Percentiles rank a stretch among this genome's conserved stretches.
phyloP scores from a whole-genome alignment of 2,888 invertebrate species.

The Brachynemurus nebulosus region DNA sequence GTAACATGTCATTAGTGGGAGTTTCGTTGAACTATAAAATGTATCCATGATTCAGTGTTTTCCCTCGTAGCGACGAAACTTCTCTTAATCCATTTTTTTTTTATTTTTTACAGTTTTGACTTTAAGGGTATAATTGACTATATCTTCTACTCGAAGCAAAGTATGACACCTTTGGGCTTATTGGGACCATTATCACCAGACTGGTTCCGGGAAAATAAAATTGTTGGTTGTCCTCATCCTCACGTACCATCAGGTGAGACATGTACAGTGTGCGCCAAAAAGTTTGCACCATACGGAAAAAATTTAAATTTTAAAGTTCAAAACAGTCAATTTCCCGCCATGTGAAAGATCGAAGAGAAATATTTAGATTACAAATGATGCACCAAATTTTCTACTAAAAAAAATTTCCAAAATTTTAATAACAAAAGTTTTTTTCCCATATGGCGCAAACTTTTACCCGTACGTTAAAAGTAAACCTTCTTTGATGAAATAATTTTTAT shows the following conservation, averaged over 20 bases:
- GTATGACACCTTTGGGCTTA: constrained; percentile 88
- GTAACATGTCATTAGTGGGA: no score
- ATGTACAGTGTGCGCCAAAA: neutral
- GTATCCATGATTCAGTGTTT: no score
- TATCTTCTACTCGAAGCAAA: constrained; percentile 94
- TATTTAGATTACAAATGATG: no score
- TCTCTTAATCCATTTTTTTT: neutral
- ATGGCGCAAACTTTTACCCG: no score
- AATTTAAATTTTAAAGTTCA: neutral
- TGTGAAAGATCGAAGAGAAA: no score
- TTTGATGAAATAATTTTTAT: neutral
- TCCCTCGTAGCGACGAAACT: no score
- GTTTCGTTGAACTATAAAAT: no score
- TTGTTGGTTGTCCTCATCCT: constrained; percentile 95
- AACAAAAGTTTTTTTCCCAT: no score
- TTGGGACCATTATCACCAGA: constrained; percentile 88
- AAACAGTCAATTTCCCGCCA: no score
- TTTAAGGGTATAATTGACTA: constrained; percentile 99
- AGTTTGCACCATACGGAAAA: neutral
- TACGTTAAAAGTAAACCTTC: no score
- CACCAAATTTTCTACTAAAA: no score
- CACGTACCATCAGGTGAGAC: constrained; percentile 76
- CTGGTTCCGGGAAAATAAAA: constrained; percentile 91
- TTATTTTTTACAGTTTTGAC: constrained; percentile 63
- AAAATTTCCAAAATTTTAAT: no score